Percentiles rank a stretch among this genome's conserved stretches.
These are phyloP conservation scores for Netta rufina DNA, from an alignment of 2,797 vertebrate species.

Conservation along the genomic window DNA sequence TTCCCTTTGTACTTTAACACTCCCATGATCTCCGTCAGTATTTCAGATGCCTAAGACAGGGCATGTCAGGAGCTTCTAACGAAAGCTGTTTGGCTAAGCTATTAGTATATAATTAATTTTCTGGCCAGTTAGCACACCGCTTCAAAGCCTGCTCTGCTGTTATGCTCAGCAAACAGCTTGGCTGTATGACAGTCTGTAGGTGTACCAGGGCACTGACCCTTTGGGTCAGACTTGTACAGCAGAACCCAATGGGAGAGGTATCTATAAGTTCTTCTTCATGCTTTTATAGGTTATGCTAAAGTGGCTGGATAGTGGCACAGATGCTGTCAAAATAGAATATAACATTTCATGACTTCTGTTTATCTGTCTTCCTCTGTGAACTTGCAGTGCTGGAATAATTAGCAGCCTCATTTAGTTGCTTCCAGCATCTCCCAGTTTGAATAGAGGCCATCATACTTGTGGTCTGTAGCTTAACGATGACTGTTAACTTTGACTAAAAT, in stretches of 20 bases:
- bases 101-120: background rate
- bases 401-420: background rate
- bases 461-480: background rate
- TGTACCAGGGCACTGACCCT: background rate
- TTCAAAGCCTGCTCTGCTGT: background rate
- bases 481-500: background rate
- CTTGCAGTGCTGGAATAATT: background rate
- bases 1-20: background rate
- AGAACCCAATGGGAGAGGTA: background rate
- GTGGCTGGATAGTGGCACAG: background rate
- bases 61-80: background rate
- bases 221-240: background rate
- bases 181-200: background rate
- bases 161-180: background rate
- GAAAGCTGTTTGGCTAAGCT: background rate
- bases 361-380: background rate
- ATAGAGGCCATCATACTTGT: background rate
- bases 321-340: background rate
- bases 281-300: background rate
- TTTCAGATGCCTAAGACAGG: background rate
- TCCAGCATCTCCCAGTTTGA: background rate
- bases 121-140: background rate
- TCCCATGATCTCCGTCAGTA: background rate
- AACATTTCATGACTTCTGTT: background rate
- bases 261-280: background rate